phyloP scores from a whole-genome alignment of 2,797 vertebrate species.

The Crossoptilon crossoptilon region DNA sequence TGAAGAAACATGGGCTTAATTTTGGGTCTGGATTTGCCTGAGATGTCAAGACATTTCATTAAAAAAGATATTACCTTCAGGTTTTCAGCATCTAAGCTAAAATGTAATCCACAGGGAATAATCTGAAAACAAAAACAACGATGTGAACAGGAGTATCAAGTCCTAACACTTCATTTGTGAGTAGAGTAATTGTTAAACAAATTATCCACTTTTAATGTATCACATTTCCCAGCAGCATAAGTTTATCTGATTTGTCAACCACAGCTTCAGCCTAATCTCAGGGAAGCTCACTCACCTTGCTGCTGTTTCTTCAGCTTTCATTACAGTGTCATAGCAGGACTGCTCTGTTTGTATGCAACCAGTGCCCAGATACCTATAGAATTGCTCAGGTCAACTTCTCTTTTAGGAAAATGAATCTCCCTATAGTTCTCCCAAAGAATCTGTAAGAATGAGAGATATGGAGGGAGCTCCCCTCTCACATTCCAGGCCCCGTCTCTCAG shows the following conservation, averaged over 20 bases:
- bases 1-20: neutral
- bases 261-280: neutral
- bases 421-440: neutral
- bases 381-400: neutral
- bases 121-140: neutral
- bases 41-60: neutral
- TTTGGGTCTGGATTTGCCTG: neutral
- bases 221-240: neutral
- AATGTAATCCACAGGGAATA: neutral
- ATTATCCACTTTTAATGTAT: neutral
- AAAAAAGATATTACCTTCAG: neutral
- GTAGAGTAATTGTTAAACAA: neutral
- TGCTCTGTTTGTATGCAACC: neutral
- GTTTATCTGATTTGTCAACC: neutral
- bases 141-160: neutral
- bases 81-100: neutral
- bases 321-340: neutral
- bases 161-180: neutral
- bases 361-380: neutral
- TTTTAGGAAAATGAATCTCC: neutral
- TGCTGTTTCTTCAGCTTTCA: neutral
- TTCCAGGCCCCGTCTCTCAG: accelerated
- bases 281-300: neutral
- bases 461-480: neutral
- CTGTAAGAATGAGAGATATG: accelerated